Evolutionary conservation across 2,888 invertebrate species (phyloP).

Genomic region (Trachelus iudaicus): DNA sequence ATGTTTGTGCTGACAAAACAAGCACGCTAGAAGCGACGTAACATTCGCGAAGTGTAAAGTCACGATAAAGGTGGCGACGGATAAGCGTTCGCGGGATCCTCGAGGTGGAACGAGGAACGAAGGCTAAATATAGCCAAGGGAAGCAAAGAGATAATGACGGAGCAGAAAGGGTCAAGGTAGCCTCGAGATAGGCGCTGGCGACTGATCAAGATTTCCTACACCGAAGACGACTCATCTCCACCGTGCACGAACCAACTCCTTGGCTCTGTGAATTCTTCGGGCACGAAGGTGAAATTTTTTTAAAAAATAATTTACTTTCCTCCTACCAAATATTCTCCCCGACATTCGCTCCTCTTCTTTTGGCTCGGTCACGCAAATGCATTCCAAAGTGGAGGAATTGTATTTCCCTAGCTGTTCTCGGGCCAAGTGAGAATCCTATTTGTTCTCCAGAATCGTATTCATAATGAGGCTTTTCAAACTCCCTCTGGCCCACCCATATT

Average conservation of each 20-base stretch:
- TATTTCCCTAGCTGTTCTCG: neutral
- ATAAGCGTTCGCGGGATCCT: neutral
- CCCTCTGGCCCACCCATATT: neutral
- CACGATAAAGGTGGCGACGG: conserved; percentile 31
- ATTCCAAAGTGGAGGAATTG: neutral
- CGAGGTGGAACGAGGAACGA: conserved; percentile 13
- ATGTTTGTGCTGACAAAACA: conserved; percentile 10
- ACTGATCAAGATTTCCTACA: neutral
- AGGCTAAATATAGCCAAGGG: conserved; percentile 21
- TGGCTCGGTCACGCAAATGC: neutral
- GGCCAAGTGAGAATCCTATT: neutral
- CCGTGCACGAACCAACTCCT: neutral
- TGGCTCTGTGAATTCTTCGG: neutral
- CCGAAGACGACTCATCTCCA: neutral
- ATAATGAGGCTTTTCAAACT: neutral
- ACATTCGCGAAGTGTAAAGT: conserved; percentile 31
- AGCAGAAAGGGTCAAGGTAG: conserved; percentile 8
- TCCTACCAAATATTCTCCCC: neutral
- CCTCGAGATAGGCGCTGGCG: neutral
- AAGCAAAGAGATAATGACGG: conserved; percentile 14
- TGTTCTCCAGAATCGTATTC: neutral
- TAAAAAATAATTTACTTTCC: neutral
- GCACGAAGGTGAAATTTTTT: neutral
- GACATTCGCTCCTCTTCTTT: too few species aligned
- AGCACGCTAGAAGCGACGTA: conserved; percentile 15